phyloP scores from a whole-genome alignment of 2,888 invertebrate genomes.

The Leucoma salicis region DNA sequence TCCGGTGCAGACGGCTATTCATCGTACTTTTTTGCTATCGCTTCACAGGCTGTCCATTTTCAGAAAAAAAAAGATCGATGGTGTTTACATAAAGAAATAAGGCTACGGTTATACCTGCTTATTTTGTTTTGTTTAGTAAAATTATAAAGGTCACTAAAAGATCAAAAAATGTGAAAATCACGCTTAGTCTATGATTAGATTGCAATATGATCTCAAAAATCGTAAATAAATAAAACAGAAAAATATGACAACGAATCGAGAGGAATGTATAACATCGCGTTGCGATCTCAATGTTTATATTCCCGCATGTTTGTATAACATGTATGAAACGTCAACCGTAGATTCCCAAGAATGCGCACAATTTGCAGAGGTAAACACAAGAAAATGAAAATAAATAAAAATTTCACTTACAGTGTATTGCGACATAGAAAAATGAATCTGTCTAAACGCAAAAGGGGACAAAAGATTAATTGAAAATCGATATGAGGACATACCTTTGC shows the following conservation, averaged over 20 bases:
- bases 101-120: slow-evolving; percentile 14
- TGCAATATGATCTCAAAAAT: too few species aligned
- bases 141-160: too few species aligned
- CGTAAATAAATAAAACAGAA: slow-evolving; percentile 26
- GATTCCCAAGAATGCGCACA: slow-evolving; percentile 36
- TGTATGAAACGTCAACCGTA: slow-evolving; percentile 50
- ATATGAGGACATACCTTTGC: slow-evolving; percentile 68
- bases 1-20: slow-evolving; percentile 62
- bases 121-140: too few species aligned
- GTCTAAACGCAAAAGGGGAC: slow-evolving; percentile 66
- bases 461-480: slow-evolving; percentile 79
- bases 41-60: slow-evolving; percentile 41
- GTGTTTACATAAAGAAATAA: slow-evolving; percentile 40
- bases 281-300: slow-evolving; percentile 66
- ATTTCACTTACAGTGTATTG: slow-evolving; percentile 47
- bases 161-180: too few species aligned
- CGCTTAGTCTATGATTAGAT: too few species aligned
- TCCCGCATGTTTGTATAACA: slow-evolving; percentile 61
- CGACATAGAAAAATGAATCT: slow-evolving; percentile 60
- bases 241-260: slow-evolving; percentile 49
- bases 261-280: slow-evolving; percentile 60
- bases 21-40: slow-evolving; percentile 52
- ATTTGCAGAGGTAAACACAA: slow-evolving; percentile 48
- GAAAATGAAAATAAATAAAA: slow-evolving; percentile 56
- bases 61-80: slow-evolving; percentile 38